Evolutionary conservation across 1,140 invertebrate genomes (phyloP), one percentile per base, ranked within the genome.

Genomic region (Brachystomella parvula): DNA sequence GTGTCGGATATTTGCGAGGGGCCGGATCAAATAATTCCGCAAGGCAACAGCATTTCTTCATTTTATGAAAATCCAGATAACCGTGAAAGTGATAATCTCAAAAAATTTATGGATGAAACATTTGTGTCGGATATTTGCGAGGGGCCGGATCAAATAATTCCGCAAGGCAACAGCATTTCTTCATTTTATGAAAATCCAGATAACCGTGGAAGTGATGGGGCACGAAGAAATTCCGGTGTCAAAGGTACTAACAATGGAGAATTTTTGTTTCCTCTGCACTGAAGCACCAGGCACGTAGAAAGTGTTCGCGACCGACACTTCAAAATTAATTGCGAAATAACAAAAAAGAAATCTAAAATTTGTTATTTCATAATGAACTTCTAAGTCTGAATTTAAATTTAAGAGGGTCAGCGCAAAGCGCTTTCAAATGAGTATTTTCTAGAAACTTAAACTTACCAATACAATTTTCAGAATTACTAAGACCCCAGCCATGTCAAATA

Each of bases 91-190:
- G n/a, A n/a, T n/a, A n/a, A n/a, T n/a, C 47, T 67, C 26, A 63
- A 47, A 26, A 59, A 49, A 29, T 63, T 67, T 47, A 67, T 67
- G 66, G 60, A 67, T 31, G 61, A 59, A 44, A 64, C 60, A 19
- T 67, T 63, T 29, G 26, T 47, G 3, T 33, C 61, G 28, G 66
- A 67, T 49, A 67, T 67, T 47, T 67, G 66, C 35, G 66, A 67
- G 6, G 44, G 59, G 12, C 61, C 61, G 9, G 58, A 60, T 60
- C 29, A 60, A 60, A 15, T 60, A 26, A 53, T 53, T 53, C 49
- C 49, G 21, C 49, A 53, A 15, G 49, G 49, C 12, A 53, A 12
- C 24, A 53, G 24, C 21, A 6, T 24, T 53, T 26, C 24, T 12
- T 24, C 49, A 15, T 53, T 53, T 15, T 53, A 24, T n/a, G n/a